Conservation (phyloP, 2,888 invertebrate genomes). For the Ormyrus thymus region DNA sequence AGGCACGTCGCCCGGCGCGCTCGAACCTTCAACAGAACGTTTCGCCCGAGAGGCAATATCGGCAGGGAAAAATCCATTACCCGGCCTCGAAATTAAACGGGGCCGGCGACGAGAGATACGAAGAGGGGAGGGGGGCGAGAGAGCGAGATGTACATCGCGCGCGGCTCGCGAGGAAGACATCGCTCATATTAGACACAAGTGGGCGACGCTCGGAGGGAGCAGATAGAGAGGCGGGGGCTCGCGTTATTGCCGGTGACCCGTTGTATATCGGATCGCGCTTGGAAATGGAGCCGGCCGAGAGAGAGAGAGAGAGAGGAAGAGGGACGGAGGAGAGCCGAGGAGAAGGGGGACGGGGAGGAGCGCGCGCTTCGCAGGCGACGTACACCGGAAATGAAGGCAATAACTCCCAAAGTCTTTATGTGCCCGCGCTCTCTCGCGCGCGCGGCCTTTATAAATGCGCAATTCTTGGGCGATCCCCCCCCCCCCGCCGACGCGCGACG, state of each 20-base stretch:
- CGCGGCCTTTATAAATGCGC: conserved; percentile 3
- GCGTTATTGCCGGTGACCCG: conserved; percentile 20
- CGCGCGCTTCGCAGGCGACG: no score
- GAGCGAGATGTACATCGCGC: background rate
- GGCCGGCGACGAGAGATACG: background rate
- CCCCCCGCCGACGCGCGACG: background rate
- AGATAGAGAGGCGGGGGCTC: background rate
- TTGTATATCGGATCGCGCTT: conserved; percentile 18
- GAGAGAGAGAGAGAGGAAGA: no score
- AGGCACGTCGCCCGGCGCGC: no score
- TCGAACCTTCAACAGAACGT: no score
- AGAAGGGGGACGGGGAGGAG: no score
- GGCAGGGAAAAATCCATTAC: conserved; percentile 10
- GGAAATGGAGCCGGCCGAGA: background rate
- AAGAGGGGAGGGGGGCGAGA: background rate
- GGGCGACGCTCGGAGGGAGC: background rate
- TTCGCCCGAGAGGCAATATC: no score
- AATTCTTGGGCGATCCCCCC: no score
- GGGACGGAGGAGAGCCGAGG: no score
- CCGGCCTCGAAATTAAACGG: background rate
- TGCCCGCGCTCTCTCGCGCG: background rate
- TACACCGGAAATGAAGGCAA: conserved; percentile 31
- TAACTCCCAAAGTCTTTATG: conserved; percentile 34
- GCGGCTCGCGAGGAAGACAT: conserved; percentile 13
- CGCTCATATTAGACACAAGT: conserved; percentile 45